Conservation (phyloP, 2,888 invertebrate genomes). For the Agrotis ipsilon region DNA sequence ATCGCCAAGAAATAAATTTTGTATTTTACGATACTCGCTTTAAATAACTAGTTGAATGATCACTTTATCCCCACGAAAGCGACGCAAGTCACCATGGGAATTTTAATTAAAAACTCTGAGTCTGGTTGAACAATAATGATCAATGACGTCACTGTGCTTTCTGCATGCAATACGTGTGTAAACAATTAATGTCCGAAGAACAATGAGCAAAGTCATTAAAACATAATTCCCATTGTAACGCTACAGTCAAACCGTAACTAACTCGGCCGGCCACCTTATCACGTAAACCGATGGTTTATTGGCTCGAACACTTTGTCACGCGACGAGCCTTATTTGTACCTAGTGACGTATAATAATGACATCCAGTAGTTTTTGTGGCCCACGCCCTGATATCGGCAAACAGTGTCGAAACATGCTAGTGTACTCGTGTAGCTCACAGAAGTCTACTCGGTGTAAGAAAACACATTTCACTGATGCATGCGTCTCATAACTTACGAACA, state of each 20-base stretch:
- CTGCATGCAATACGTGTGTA: slow-evolving; percentile 71
- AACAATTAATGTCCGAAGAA: slow-evolving; percentile 74
- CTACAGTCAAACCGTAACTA: slow-evolving; percentile 68
- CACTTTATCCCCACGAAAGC: slow-evolving; percentile 37
- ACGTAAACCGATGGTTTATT: slow-evolving; percentile 74
- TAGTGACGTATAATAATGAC: slow-evolving; percentile 61
- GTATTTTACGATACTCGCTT: slow-evolving; percentile 41
- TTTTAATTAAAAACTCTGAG: slow-evolving; percentile 57
- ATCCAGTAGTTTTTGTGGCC: slow-evolving; percentile 48
- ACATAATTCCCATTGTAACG: slow-evolving; percentile 75
- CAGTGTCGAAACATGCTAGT: slow-evolving; percentile 41
- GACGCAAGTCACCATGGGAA: slow-evolving; percentile 24
- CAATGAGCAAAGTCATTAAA: slow-evolving; percentile 75
- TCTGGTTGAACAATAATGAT: slow-evolving; percentile 53
- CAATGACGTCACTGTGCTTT: slow-evolving; percentile 60
- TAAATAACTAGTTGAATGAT: slow-evolving; percentile 47
- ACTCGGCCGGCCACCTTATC: slow-evolving; percentile 69
- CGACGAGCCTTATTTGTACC: slow-evolving; percentile 71
- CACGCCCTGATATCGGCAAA: slow-evolving; percentile 36
- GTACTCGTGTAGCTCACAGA: slow-evolving; percentile 13
- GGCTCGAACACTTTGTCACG: slow-evolving; percentile 72
- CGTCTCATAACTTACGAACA: slow-evolving; percentile 68
- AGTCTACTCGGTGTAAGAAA: slow-evolving; percentile 54
- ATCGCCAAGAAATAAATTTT: slow-evolving; percentile 27
- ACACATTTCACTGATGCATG: slow-evolving; percentile 64